Conservation (phyloP, 2,797 vertebrate genomes). For the Vespertilio murinus region DNA sequence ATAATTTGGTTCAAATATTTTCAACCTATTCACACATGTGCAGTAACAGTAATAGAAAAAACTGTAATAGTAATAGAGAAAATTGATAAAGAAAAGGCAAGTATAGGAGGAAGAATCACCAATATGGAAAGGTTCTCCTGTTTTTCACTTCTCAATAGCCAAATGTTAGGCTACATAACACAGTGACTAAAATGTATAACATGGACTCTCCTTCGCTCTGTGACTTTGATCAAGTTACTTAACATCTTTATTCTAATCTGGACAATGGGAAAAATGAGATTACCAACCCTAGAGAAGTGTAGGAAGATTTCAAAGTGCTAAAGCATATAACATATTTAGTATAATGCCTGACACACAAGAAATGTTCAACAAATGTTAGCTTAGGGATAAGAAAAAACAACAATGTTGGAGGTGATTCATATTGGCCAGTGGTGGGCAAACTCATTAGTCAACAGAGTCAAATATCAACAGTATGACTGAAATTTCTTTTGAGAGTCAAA, state of each 20-base stretch:
- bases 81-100: background rate
- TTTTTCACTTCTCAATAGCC: background rate
- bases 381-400: background rate
- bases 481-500: no score
- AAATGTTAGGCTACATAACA: background rate
- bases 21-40: background rate
- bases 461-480: no score
- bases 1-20: background rate
- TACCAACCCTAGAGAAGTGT: background rate
- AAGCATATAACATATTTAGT: background rate
- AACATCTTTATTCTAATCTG: background rate
- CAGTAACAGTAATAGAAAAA: background rate
- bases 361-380: background rate
- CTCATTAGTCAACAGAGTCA: no score
- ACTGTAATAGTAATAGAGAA: background rate
- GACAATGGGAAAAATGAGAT: background rate
- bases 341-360: background rate
- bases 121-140: background rate
- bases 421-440: no score
- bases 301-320: background rate
- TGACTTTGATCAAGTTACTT: background rate
- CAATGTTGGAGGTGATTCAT: background rate
- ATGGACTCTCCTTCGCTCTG: background rate
- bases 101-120: background rate
- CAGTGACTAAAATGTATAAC: background rate